A percentile compares a stretch with the other conserved stretches of the same genome.
Evolutionary conservation across 2,797 vertebrate species (phyloP).

Genomic region (Echeneis naucrates): DNA sequence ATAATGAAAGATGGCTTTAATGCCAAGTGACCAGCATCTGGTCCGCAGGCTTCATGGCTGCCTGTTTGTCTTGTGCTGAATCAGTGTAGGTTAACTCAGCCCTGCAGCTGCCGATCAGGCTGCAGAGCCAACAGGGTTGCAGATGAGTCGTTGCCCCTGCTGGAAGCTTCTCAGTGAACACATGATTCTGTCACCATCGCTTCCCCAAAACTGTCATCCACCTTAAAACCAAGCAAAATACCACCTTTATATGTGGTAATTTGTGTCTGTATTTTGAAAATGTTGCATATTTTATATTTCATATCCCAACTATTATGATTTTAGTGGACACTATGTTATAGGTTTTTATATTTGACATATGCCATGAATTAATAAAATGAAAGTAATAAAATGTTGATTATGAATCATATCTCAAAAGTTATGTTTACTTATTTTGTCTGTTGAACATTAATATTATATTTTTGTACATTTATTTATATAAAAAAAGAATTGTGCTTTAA

Average conservation of each 20-base stretch:
- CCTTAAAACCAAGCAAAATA: constrained; percentile 37
- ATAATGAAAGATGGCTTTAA: constrained; percentile 19
- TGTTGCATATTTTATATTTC: constrained; percentile 60
- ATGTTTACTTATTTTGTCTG: constrained; percentile 26
- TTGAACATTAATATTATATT: constrained; percentile 2
- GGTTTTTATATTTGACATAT: constrained; percentile 58
- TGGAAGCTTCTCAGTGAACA: constrained; percentile 15
- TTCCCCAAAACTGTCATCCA: constrained; percentile 23
- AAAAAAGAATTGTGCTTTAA: no score
- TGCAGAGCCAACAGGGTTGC: constrained; percentile 37
- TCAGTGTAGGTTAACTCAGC: constrained; percentile 5
- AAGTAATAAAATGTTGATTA: constrained; percentile 51
- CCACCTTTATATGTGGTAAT: constrained; percentile 32
- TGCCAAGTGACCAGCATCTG: constrained; percentile 19
- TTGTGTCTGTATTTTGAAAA: constrained; percentile 47
- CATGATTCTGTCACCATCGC: constrained; percentile 27
- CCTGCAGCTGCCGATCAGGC: constrained; percentile 25
- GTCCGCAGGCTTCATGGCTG: constrained; percentile 24
- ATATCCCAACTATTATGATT: constrained; percentile 48
- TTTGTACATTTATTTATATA: no score
- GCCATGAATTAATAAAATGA: constrained; percentile 74
- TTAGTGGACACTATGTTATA: constrained; percentile 40
- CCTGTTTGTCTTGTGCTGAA: constrained; percentile 9
- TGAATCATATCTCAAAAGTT: constrained; percentile 41
- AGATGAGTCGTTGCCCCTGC: constrained; percentile 48